These are phyloP conservation scores for Aphrocallistes beatrix DNA, from an alignment of 37 sponge, comb jelly and placozoan species.

Conservation along the genomic window DNA sequence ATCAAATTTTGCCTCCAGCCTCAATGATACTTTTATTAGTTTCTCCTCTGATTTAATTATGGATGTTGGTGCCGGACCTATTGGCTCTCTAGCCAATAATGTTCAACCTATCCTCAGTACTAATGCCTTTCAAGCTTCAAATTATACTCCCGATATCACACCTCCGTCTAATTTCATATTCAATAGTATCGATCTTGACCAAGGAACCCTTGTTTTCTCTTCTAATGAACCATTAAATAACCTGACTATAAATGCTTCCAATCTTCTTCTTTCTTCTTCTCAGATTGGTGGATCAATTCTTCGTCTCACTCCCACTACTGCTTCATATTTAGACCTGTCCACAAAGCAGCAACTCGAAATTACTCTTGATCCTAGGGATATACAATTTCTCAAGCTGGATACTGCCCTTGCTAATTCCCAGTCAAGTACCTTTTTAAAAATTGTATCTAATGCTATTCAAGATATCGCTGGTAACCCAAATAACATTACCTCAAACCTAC, in stretches of 20 bases:
- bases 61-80: background rate
- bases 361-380: background rate
- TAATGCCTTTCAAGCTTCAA: slow-evolving; percentile 18
- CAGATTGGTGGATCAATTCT: slow-evolving; percentile 19
- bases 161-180: slow-evolving; percentile 7
- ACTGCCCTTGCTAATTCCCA: slow-evolving; percentile 48
- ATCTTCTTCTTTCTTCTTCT: slow-evolving; percentile 43
- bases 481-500: background rate
- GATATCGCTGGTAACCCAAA: slow-evolving; percentile 54
- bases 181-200: slow-evolving; percentile 18
- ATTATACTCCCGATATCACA: slow-evolving; percentile 15
- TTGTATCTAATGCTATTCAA: slow-evolving; percentile 25
- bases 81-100: background rate
- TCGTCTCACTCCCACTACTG: background rate
- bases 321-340: background rate
- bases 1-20: background rate
- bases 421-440: slow-evolving; percentile 46
- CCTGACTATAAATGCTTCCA: slow-evolving; percentile 19
- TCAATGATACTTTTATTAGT: slow-evolving; percentile 19
- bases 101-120: background rate
- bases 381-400: slow-evolving; percentile 16
- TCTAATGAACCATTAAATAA: slow-evolving; percentile 29
- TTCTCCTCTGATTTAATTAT: background rate
- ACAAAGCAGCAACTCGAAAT: background rate
- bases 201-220: slow-evolving; percentile 17